Conservation (phyloP, 1,140 invertebrate species). For the Brachionus sp. region DNA sequence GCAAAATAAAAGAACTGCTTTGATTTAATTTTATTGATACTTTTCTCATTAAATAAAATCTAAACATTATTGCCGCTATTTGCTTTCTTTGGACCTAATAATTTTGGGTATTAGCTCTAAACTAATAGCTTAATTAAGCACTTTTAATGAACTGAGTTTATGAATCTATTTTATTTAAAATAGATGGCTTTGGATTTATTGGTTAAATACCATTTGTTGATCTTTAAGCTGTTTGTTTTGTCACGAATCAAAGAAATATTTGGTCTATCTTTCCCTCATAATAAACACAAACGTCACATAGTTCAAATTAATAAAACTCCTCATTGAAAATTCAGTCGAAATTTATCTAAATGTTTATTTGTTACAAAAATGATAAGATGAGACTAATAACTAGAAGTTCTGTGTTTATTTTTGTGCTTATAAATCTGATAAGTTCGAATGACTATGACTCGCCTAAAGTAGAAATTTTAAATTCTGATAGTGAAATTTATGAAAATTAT, state of each 20-base stretch:
- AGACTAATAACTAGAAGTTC: not conserved
- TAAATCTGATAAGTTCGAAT: not conserved
- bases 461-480: not conserved
- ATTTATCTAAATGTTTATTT: slow-evolving; percentile 13
- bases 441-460: not conserved
- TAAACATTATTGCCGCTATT: slow-evolving; percentile 11
- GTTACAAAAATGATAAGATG: slow-evolving; percentile 28
- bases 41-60: slow-evolving; percentile 24
- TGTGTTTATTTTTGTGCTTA: not conserved
- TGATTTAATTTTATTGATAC: not conserved
- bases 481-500: not conserved
- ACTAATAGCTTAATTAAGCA: slow-evolving; percentile 22
- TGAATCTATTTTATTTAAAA: not conserved
- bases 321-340: not conserved
- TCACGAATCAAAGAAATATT: slow-evolving; percentile 21
- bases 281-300: not conserved
- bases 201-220: slow-evolving; percentile 32
- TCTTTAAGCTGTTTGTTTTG: slow-evolving; percentile 29
- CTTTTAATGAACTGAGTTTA: not conserved
- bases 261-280: not conserved
- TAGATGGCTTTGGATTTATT: not conserved
- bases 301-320: not conserved
- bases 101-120: not conserved
- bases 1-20: not conserved
- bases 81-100: not conserved